These are phyloP conservation scores for Schizopygopsis pylzovi DNA, from an alignment of 2,797 vertebrate species.

Conservation along the genomic window DNA sequence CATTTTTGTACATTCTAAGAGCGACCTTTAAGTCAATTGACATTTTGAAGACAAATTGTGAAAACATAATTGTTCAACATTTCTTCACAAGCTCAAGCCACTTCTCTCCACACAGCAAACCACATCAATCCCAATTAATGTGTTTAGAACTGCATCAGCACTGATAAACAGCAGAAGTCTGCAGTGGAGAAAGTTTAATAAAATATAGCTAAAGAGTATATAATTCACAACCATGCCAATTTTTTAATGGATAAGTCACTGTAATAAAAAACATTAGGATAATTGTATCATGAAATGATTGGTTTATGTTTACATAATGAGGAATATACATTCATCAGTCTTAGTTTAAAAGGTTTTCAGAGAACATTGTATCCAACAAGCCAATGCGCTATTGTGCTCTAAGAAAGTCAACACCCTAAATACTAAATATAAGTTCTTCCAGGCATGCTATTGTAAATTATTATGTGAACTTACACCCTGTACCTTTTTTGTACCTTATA, in stretches of 20 bases:
- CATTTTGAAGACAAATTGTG: not conserved
- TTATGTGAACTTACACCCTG: no score
- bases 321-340: not conserved
- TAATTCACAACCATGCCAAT: not conserved
- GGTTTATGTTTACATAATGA: conserved; percentile 2
- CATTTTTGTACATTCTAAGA: not conserved
- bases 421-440: not conserved
- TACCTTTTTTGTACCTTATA: no score
- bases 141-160: not conserved
- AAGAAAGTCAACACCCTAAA: not conserved
- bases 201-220: not conserved
- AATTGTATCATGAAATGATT: not conserved
- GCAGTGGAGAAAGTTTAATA: not conserved
- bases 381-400: no score
- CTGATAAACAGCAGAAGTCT: conserved; percentile 28
- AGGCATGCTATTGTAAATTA: not conserved
- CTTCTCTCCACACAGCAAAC: not conserved
- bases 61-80: not conserved
- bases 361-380: not conserved
- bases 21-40: not conserved
- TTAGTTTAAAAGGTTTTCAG: not conserved
- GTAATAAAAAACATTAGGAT: conserved; percentile 9
- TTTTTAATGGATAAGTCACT: not conserved
- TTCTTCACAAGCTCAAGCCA: not conserved
- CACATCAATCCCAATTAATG: conserved; percentile 15